Evolutionary conservation across 2,888 invertebrate genomes (phyloP).

Genomic region (Cryptus armator): DNA sequence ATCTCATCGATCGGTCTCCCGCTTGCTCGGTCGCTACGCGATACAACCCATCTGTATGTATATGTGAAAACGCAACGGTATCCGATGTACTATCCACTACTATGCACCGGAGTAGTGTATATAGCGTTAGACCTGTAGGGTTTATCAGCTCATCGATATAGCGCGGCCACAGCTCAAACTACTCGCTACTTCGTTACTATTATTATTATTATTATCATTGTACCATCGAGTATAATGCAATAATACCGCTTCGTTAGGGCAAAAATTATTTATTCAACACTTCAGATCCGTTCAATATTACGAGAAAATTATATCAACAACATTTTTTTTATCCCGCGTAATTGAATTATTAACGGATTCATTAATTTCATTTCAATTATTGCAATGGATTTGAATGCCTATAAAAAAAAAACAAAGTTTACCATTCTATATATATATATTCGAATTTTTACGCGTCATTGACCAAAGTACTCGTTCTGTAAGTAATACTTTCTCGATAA

Average conservation of each 20-base stretch:
- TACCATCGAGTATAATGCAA: neutral
- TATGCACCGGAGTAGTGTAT: constrained; percentile 40
- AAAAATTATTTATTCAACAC: neutral
- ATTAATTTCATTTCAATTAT: no score
- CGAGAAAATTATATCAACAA: neutral
- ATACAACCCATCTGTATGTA: constrained; percentile 62
- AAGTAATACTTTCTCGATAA: no score
- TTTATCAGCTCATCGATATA: constrained; percentile 62
- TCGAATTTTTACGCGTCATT: no score
- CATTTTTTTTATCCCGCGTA: neutral
- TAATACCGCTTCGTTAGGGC: constrained; percentile 15
- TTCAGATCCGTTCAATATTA: neutral
- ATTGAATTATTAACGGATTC: no score
- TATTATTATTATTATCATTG: constrained; percentile 37
- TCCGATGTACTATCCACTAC: constrained; percentile 35
- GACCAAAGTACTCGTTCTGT: no score
- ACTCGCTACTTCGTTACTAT: constrained; percentile 22
- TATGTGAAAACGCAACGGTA: constrained; percentile 48
- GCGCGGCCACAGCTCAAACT: neutral
- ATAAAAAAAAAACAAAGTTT: no score
- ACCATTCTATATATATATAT: no score
- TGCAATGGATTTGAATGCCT: no score
- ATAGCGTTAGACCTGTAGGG: constrained; percentile 13
- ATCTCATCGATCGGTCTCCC: constrained; percentile 79
- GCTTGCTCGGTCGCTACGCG: constrained; percentile 72